Evolutionary conservation across 2,888 invertebrate genomes (phyloP).

Genomic region (Leptinotarsa peninsularis): DNA sequence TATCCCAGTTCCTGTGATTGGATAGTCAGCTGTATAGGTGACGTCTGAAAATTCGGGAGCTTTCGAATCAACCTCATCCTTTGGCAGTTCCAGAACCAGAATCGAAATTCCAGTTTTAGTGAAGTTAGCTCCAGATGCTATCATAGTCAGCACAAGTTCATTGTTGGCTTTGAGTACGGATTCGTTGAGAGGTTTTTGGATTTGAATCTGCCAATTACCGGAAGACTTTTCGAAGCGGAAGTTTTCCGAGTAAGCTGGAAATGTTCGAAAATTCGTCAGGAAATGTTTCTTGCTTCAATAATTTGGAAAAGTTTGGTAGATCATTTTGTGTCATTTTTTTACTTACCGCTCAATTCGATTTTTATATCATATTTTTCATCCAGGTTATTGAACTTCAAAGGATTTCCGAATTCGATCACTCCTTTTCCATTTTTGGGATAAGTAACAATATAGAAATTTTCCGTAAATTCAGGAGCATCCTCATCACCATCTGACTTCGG

Average conservation of each 20-base stretch:
- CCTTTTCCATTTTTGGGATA: slow-evolving; percentile 12
- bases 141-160: slow-evolving; percentile 38
- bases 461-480: slow-evolving; percentile 10
- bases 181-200: slow-evolving; percentile 29
- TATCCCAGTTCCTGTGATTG: slow-evolving; percentile 26
- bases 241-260: slow-evolving; percentile 11
- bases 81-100: slow-evolving; percentile 39
- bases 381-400: slow-evolving; percentile 11
- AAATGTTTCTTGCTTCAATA: neutral
- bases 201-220: slow-evolving; percentile 30
- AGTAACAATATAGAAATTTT: slow-evolving; percentile 17
- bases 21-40: slow-evolving; percentile 45
- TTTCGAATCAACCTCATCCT: neutral
- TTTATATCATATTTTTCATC: slow-evolving; percentile 5
- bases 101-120: slow-evolving; percentile 18
- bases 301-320: neutral
- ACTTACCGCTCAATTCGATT: slow-evolving; percentile 16
- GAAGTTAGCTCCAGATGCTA: slow-evolving; percentile 24
- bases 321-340: neutral
- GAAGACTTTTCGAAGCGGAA: neutral
- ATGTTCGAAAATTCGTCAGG: neutral
- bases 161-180: neutral
- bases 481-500: slow-evolving; percentile 10
- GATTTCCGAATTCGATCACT: slow-evolving; percentile 23
- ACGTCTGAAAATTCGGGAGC: slow-evolving; percentile 42